Evolutionary conservation across 2,113 vertebrate genomes (phyloP), one percentile per base, ranked within the genome.

Genomic region (Aleadryas rufinucha): DNA sequence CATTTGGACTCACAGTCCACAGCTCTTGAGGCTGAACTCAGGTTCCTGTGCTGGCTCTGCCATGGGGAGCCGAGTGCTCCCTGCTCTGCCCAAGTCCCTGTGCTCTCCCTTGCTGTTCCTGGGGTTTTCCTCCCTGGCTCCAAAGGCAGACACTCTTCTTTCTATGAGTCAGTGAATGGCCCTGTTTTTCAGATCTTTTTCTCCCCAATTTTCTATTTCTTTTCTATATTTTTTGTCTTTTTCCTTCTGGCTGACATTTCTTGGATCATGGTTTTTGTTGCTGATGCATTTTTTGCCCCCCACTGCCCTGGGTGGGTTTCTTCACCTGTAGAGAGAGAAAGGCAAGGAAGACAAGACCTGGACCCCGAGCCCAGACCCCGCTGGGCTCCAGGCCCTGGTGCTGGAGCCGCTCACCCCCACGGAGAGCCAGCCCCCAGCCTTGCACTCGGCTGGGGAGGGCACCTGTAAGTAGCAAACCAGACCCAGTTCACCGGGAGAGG

Each of bases 251-350:
- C 63, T 80, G 89, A 41, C 66, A 16, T 59, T 65, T 54, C 45
- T 45, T 30, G 63, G 59, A 33, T 87, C 27, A 6, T 74, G 76
- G 0, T 95, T 98, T 91, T 80, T 95, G 97, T 98, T 91, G 95
- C 97, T 97, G 97, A 97, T 97, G 96, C 92, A 9, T 88, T 97
- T 98, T 66, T 93, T 97, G 92, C 94, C 66, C 94, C 94, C 88
- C 92, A 86, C 85, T 78, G 30, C 75, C 94, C 87, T 80, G 90
- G 95, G 92, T 0, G 92, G 95, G 59, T 97, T 97, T 98, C 92
- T 95, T 95, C 97, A 95, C 96, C 97, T 96, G 50, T 98, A 99
- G 99, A 98, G 97, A 98, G 98, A 98, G 97, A 98, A 98, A 97
- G 98, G 98, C 96, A 98, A 98, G 96, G 98, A 98, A 84, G 98